These are phyloP conservation scores for Murina feae DNA, from an alignment of 2,113 vertebrate genomes.

Conservation along the genomic window DNA sequence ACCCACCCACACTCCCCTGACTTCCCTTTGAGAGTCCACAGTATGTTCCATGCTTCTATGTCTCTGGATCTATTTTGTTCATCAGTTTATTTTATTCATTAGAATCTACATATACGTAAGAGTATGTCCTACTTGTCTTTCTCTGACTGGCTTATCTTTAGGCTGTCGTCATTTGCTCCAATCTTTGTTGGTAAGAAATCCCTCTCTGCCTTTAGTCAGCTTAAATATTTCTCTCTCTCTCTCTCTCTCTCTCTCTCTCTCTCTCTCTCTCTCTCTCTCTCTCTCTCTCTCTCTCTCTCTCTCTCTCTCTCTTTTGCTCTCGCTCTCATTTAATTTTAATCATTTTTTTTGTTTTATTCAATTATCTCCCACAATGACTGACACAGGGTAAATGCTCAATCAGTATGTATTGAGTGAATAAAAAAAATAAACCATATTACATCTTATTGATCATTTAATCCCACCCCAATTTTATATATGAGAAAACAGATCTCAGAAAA, in stretches of 20 bases:
- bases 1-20: too few relatives aligned
- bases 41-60: too few relatives aligned
- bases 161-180: background rate
- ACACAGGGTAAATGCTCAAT: background rate
- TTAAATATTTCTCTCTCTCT: background rate
- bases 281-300: too few relatives aligned
- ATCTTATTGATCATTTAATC: background rate
- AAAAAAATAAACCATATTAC: background rate
- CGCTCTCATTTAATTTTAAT: constrained; percentile 12
- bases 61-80: too few relatives aligned
- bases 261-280: too few relatives aligned
- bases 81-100: too few relatives aligned
- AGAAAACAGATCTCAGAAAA: background rate
- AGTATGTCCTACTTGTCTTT: too few relatives aligned
- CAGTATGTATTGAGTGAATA: background rate
- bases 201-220: background rate
- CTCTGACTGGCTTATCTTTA: too few relatives aligned
- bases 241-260: background rate
- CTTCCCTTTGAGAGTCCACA: too few relatives aligned
- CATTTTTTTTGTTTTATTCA: background rate
- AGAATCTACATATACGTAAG: too few relatives aligned
- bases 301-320: too few relatives aligned
- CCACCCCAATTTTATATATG: background rate
- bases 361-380: background rate
- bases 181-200: background rate